Percentiles rank a stretch among this genome's conserved stretches.
Conservation (phyloP, 1,140 invertebrate species). For the Neodiprion virginianus region DNA sequence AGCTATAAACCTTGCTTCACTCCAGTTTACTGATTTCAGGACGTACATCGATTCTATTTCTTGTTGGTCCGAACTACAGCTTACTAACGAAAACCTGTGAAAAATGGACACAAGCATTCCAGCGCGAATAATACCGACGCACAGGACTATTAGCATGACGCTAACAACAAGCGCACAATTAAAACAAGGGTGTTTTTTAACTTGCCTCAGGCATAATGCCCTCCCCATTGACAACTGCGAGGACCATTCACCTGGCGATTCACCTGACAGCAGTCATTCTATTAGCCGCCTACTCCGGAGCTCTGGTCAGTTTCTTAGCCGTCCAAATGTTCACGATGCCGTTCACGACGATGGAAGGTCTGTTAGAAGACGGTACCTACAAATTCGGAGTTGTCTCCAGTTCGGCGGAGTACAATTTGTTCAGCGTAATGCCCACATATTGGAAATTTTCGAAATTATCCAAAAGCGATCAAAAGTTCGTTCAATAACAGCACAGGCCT, state of each 20-base stretch:
- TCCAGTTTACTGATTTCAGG: background rate
- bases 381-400: conserved; percentile 46
- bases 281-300: conserved; percentile 57
- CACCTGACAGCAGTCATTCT: conserved; percentile 53
- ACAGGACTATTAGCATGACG: no score
- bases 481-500: background rate
- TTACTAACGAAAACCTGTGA: no score
- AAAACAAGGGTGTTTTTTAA: background rate
- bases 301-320: conserved; percentile 56
- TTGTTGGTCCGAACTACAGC: background rate
- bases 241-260: conserved; percentile 50
- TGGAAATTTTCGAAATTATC: background rate
- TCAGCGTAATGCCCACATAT: conserved; percentile 42
- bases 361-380: conserved; percentile 53
- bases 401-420: conserved; percentile 54
- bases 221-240: conserved; percentile 43
- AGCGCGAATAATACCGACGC: no score
- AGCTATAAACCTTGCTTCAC: no score
- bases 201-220: conserved; percentile 43
- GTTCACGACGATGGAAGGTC: conserved; percentile 57
- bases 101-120: no score
- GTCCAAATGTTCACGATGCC: conserved; percentile 53
- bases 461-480: conserved; percentile 2
- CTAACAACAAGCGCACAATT: background rate
- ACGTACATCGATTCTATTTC: conserved; percentile 8